Percentiles rank a stretch among this genome's conserved stretches.
Conservation (phyloP, 2,113 vertebrate species). For the Sprattus sprattus region DNA sequence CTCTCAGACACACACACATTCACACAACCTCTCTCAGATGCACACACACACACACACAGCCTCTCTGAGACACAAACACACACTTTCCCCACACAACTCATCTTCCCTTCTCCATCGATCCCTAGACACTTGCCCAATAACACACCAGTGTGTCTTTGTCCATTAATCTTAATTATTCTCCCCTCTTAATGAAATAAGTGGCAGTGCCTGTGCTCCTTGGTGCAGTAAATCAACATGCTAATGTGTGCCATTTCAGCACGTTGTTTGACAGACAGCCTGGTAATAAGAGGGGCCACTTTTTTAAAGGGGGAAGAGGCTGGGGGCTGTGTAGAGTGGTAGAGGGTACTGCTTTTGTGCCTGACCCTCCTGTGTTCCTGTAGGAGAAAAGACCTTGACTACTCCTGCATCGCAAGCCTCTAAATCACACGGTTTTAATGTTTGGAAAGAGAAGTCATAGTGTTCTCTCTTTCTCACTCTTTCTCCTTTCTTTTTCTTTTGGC, state of each 20-base stretch:
- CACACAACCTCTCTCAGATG: background rate
- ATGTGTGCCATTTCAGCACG: background rate
- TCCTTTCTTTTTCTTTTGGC: background rate
- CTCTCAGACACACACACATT: background rate
- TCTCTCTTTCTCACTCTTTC: background rate
- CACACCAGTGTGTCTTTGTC: background rate
- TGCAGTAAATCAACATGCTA: conserved; percentile 11
- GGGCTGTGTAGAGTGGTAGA: background rate
- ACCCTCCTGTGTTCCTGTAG: background rate
- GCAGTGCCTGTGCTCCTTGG: background rate
- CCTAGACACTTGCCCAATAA: background rate
- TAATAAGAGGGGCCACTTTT: background rate
- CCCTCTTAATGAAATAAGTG: conserved; percentile 1
- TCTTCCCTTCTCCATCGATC: background rate
- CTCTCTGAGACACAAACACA: background rate
- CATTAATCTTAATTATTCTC: conserved; percentile 5
- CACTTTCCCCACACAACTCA: background rate
- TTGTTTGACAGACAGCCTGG: background rate
- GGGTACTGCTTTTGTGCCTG: background rate
- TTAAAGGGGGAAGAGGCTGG: background rate
- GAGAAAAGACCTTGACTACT: background rate
- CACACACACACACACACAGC: background rate
- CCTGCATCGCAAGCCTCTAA: background rate
- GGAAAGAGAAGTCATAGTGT: background rate
- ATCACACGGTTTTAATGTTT: background rate